Evolutionary conservation across 2,113 vertebrate species (phyloP), one percentile per base, ranked within the genome.

Genomic region (Rhombomys opimus): DNA sequence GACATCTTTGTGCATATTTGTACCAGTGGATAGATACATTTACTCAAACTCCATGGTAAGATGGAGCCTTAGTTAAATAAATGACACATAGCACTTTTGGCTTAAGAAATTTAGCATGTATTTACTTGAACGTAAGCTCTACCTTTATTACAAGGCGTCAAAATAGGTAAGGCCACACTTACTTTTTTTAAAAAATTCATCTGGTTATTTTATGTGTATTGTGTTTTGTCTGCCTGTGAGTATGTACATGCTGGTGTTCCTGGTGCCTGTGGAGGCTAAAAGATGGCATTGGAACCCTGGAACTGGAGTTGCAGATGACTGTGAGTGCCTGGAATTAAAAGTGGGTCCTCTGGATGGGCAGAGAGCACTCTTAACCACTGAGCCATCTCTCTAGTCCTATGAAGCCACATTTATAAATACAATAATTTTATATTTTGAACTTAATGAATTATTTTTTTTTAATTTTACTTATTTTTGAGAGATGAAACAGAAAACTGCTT

Each of bases 51-150:
- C 52, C 73, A 18, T 90, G 78, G 85, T n/a, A 78, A 73, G 67
- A 93, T 87, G 50, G 92, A 81, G 25, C 85, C 77, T 75, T 92
- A 65, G 67, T 95, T 86, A 78, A 11, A 15, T 90, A 95, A 90
- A 41, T 80, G 13, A 73, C 5, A 23, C 41, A n/a, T 59, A 80
- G 9, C 86, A 93, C 32, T 95, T 96, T 92, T 89, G 61, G 46
- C 10, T 91, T 91, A 81, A 91, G 67, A 20, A 82, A 86, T 30
- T 85, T 85, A 59, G 73, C 78, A 54, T 91, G 12, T 52, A 78
- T 78, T 95, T 92, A 9, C 13, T 91, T 87, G 54, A n/a, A 57
- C 90, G 77, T 75, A 87, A 38, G 61, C 52, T 78, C 41, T 94
- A 84, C 67, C 23, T 95, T 68, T 82, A 76, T 92, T 61, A 35